Conservation (phyloP, 2,888 invertebrate species). For the Taphrorychus bicolor region DNA sequence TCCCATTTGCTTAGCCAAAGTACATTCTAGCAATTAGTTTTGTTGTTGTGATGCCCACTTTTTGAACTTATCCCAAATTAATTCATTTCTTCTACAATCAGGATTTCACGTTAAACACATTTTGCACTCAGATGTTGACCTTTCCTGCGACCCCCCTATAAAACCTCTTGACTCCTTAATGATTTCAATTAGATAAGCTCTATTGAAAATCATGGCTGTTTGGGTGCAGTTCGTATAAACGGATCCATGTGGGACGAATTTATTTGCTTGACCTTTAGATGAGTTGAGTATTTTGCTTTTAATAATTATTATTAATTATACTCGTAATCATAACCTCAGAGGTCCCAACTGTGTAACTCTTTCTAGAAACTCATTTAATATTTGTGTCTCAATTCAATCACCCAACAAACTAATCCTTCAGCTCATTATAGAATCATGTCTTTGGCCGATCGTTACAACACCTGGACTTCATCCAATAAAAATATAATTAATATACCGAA, state of each 20-base stretch:
- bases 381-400: too few species aligned
- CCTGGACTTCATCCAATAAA: neutral
- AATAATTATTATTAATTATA: too few species aligned
- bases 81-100: too few species aligned
- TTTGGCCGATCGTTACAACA: neutral
- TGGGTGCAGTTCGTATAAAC: slow-evolving; percentile 27
- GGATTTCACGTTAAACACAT: neutral
- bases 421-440: neutral
- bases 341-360: too few species aligned
- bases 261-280: neutral
- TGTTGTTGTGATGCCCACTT: neutral
- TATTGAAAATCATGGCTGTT: slow-evolving; percentile 28
- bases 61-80: neutral
- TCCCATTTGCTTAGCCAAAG: neutral
- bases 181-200: slow-evolving; percentile 35
- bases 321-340: too few species aligned
- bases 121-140: slow-evolving; percentile 14
- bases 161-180: slow-evolving; percentile 36
- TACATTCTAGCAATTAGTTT: neutral
- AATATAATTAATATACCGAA: neutral
- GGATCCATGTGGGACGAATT: slow-evolving; percentile 13
- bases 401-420: neutral
- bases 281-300: neutral
- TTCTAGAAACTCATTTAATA: too few species aligned
- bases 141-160: slow-evolving; percentile 12